Conservation (phyloP, 2,113 vertebrate genomes). For the Calypte anna region DNA sequence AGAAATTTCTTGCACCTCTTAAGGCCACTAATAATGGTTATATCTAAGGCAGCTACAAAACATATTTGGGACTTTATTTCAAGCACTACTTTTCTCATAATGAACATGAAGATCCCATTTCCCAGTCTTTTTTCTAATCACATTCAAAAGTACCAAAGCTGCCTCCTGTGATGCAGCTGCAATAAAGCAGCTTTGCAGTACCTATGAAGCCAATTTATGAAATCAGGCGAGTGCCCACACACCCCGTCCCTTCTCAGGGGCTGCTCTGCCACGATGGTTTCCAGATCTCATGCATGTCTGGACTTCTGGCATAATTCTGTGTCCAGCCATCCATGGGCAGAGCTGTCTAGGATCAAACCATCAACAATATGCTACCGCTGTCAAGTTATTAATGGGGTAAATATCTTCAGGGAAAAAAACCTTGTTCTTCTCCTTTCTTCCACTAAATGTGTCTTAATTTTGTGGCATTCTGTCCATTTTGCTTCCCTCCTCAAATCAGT, state of each 20-base stretch:
- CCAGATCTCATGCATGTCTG: rapidly evolving
- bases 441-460: neutral
- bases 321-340: rapidly evolving
- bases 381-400: neutral
- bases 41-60: slow-evolving; percentile 75
- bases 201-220: neutral
- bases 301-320: rapidly evolving
- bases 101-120: slow-evolving; percentile 75
- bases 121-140: slow-evolving; percentile 67
- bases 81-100: slow-evolving; percentile 70
- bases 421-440: neutral
- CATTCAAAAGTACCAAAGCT: slow-evolving; percentile 28
- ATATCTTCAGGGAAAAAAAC: neutral
- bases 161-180: slow-evolving; percentile 4
- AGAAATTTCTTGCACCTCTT: slow-evolving; percentile 75
- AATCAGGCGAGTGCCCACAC: neutral
- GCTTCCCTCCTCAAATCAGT: neutral
- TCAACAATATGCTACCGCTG: neutral
- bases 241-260: neutral
- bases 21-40: slow-evolving; percentile 74
- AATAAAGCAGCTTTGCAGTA: neutral
- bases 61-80: slow-evolving; percentile 75
- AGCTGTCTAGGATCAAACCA: neutral
- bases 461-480: neutral
- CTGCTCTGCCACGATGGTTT: rapidly evolving